Percentiles rank a stretch among this genome's conserved stretches.
phyloP scores from a whole-genome alignment of 2,888 invertebrate species.

The Phymatocera aterrima region DNA sequence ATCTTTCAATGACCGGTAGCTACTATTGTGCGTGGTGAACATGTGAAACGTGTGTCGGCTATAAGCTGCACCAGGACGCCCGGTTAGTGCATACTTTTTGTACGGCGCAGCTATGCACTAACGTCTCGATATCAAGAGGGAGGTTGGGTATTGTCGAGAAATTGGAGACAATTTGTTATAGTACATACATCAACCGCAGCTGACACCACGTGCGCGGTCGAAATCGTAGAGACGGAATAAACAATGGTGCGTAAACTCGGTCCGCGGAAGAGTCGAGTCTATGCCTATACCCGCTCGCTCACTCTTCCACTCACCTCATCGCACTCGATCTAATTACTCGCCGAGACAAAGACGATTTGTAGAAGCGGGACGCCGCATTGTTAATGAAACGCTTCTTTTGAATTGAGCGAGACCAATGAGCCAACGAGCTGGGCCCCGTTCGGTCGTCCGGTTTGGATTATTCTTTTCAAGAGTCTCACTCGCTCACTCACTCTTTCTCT shows the following conservation, averaged over 20 bases:
- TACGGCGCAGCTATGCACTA: no score
- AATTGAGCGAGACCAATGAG: conserved; percentile 28
- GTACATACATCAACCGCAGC: not conserved
- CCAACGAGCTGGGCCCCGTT: conserved; percentile 25
- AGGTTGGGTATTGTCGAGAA: not conserved
- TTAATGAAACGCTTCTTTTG: conserved; percentile 39
- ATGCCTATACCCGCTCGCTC: not conserved
- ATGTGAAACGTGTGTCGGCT: no score
- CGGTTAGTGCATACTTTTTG: no score
- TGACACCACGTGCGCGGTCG: conserved; percentile 22
- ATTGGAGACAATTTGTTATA: not conserved
- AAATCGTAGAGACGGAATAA: not conserved
- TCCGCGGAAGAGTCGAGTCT: conserved; percentile 24
- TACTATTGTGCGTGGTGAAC: no score
- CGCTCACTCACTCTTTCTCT: no score
- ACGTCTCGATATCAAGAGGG: no score
- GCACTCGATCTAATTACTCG: conserved; percentile 39
- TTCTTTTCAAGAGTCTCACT: conserved; percentile 41
- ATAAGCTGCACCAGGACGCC: no score
- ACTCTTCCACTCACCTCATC: no score
- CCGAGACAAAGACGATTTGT: conserved; percentile 40
- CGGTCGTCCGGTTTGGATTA: conserved; percentile 35
- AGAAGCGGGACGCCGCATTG: conserved; percentile 46
- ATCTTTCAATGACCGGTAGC: no score
- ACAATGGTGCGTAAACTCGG: not conserved